Evolutionary conservation across 92 coral and sea anemone species (phyloP), one percentile per base, ranked within the genome.

Genomic region (Phenganax stokvisi): DNA sequence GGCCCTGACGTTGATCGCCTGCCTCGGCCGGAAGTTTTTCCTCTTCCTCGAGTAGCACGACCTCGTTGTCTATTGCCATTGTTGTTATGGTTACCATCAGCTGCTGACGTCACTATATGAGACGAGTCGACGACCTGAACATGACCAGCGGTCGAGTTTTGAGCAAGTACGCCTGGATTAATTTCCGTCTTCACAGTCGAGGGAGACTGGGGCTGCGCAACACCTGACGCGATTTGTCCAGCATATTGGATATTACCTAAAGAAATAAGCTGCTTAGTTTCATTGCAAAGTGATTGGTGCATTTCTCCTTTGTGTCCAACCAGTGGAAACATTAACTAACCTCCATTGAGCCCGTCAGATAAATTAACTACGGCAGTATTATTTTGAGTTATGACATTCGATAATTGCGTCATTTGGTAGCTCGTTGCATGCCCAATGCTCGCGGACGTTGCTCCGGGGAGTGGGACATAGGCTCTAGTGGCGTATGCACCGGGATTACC

Each of bases 1-100:
- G 98, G 98, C 28, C 92, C 98, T 55, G 94, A 89, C 8, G 98
- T 93, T 56, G 98, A 93, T 66, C 98, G 81, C 57, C 98, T 77
- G 12, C 98, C 98, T 29, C 98, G 87, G 68, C 97, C 93, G 76
- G 97, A 89, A 1, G 94, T 91, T 57, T 96, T 80, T 8, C 97
- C 97, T 61, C 98, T 85, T 47, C 97, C 98, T 78, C 98, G 89
- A 0, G 93, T 96, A 15, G 93, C 97, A 61, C 97, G 89, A 53
- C 96, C 96, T 74, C 96, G 90, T 84, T 87, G 89, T 84, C 96
- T 87, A 72, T 87, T 85, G 37, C 73, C 15, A 68, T 29, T 68
- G n/a, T 13, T 68, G 73, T 6, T 68, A 29, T 81, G 79, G 65
- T 86, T 86, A 30, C 80, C 88, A 55, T 81, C 82, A n/a, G 86